Evolutionary conservation across 2,113 vertebrate species (phyloP).

Genomic region (Odobenus rosmarus): DNA sequence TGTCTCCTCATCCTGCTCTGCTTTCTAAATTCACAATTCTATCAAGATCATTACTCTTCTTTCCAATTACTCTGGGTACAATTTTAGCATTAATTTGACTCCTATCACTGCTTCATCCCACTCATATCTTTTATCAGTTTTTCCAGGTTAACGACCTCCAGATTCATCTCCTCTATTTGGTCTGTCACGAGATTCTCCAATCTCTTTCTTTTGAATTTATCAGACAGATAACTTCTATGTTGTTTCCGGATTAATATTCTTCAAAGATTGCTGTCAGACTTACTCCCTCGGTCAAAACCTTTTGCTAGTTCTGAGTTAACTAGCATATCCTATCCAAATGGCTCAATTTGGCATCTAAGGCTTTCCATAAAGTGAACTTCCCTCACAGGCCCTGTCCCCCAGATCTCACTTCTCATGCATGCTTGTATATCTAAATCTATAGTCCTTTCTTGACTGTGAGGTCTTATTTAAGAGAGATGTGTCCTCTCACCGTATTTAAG

Average conservation of each 20-base stretch:
- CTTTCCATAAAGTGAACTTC: neutral
- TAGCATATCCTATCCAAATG: neutral
- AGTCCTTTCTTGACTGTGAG: neutral
- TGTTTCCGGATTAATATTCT: neutral
- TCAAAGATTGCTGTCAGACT: neutral
- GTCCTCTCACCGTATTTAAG: neutral
- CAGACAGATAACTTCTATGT: neutral
- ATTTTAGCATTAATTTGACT: neutral
- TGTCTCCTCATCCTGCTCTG: slow-evolving; percentile 16
- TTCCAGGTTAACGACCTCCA: neutral
- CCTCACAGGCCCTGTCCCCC: neutral
- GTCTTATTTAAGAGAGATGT: neutral
- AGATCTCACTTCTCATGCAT: too few relatives aligned
- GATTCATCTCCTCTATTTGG: neutral
- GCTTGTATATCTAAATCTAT: neutral
- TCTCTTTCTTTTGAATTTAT: neutral
- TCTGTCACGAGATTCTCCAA: neutral
- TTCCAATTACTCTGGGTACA: neutral
- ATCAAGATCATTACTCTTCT: neutral
- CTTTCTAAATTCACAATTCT: neutral
- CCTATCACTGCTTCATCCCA: neutral
- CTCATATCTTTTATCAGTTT: neutral
- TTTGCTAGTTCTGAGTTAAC: neutral
- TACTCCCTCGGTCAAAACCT: neutral
- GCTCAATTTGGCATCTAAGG: neutral